phyloP scores from a whole-genome alignment of 2,888 invertebrate species.

The Vandiemenella viatica region DNA sequence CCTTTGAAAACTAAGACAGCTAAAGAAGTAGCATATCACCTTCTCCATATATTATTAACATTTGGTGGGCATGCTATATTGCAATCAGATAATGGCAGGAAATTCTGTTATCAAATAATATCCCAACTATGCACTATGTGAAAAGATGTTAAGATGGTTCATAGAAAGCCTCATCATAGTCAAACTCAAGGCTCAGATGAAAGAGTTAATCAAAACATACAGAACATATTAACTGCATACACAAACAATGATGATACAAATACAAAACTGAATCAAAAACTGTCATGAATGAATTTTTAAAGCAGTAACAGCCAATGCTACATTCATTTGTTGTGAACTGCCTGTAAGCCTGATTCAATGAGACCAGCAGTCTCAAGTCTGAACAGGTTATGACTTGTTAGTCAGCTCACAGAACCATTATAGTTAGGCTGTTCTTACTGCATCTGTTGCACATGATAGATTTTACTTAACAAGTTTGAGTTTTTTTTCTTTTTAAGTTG shows the following conservation, averaged over 20 bases:
- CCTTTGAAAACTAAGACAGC: slow-evolving; percentile 23
- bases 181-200: not conserved
- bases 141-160: not conserved
- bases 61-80: slow-evolving; percentile 25
- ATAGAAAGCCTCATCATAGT: not conserved
- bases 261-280: too few species aligned
- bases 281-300: too few species aligned
- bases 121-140: not conserved
- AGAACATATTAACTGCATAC: not conserved
- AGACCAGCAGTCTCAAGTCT: too few species aligned
- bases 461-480: too few species aligned
- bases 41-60: slow-evolving; percentile 25
- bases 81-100: slow-evolving; percentile 22
- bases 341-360: too few species aligned
- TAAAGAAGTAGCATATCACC: slow-evolving; percentile 23
- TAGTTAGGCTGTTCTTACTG: too few species aligned
- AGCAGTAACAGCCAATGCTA: too few species aligned
- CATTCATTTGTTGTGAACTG: too few species aligned
- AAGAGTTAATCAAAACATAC: not conserved
- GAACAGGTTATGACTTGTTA: too few species aligned
- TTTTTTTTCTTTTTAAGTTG: too few species aligned
- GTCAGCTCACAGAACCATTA: too few species aligned
- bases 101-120: not conserved
- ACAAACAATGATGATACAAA: not conserved
- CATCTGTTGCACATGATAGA: too few species aligned